Percentiles rank a stretch among this genome's conserved stretches.
Evolutionary conservation across 2,113 vertebrate genomes (phyloP).

Genomic region (Dasypus novemcinctus): DNA sequence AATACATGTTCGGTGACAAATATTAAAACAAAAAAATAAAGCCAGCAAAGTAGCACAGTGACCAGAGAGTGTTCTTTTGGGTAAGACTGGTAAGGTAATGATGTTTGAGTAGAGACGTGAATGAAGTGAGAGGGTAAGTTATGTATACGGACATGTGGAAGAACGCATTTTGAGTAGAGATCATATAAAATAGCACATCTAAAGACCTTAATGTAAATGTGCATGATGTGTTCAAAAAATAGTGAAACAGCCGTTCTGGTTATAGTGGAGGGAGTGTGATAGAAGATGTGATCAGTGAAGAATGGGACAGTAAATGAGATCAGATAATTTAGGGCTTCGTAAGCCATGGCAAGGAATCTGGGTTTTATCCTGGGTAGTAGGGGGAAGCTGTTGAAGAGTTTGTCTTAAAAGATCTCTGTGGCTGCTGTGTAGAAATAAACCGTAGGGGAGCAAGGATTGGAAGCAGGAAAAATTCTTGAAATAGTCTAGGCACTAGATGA

Average conservation of each 20-base stretch:
- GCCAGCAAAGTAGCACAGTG: not conserved
- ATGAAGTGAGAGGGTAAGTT: not conserved
- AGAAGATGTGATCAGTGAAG: not conserved
- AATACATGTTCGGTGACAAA: not conserved
- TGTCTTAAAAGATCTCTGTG: not conserved
- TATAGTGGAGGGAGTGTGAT: not conserved
- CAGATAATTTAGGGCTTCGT: not conserved
- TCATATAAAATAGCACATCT: not conserved
- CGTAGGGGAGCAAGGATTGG: not conserved
- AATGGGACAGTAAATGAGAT: not conserved
- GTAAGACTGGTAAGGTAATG: not conserved
- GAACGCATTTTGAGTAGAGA: not conserved
- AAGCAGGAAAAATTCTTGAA: not conserved
- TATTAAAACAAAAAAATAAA: not conserved
- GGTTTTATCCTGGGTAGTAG: not conserved
- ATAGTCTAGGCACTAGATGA: not conserved
- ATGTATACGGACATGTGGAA: not conserved
- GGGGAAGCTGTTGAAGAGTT: not conserved
- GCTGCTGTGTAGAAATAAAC: not conserved
- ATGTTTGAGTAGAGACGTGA: not conserved
- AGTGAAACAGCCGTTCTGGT: not conserved
- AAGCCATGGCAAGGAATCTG: not conserved
- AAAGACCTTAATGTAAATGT: not conserved
- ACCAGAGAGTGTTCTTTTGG: not conserved
- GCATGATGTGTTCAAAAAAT: not conserved